phyloP scores from a whole-genome alignment of 2,113 vertebrate species.

The Grantiella picta region DNA sequence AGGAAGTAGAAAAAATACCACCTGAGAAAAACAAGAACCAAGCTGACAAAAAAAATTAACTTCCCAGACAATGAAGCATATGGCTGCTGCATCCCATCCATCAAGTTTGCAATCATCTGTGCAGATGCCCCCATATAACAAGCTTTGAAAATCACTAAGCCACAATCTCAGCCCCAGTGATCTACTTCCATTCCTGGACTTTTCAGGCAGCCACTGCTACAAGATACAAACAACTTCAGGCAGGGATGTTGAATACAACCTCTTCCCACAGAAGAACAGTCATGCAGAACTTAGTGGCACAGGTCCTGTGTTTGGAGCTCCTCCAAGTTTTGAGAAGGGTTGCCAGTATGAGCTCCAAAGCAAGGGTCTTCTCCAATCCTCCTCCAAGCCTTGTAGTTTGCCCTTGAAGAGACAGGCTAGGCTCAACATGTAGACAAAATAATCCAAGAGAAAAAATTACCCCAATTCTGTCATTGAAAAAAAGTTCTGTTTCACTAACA shows the following conservation, averaged over 20 bases:
- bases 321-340: not conserved
- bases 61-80: not conserved
- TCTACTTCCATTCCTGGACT: not conserved
- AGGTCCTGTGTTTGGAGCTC: not conserved
- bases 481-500: not conserved
- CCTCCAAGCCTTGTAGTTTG: not conserved
- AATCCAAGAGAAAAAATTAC: not conserved
- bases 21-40: not conserved
- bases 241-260: not conserved
- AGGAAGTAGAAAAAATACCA: not conserved
- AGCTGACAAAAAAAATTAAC: not conserved
- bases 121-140: not conserved
- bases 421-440: not conserved
- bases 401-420: not conserved
- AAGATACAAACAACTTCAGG: not conserved
- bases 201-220: rapidly evolving
- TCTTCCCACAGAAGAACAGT: not conserved
- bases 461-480: not conserved
- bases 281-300: not conserved
- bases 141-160: not conserved
- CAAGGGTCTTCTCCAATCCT: not conserved
- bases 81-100: not conserved
- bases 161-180: not conserved
- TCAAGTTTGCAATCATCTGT: not conserved
- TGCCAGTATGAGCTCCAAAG: not conserved